A percentile compares a stretch with the other conserved stretches of the same genome.
Conservation (phyloP, 2,797 vertebrate genomes). For the Pampus argenteus region DNA sequence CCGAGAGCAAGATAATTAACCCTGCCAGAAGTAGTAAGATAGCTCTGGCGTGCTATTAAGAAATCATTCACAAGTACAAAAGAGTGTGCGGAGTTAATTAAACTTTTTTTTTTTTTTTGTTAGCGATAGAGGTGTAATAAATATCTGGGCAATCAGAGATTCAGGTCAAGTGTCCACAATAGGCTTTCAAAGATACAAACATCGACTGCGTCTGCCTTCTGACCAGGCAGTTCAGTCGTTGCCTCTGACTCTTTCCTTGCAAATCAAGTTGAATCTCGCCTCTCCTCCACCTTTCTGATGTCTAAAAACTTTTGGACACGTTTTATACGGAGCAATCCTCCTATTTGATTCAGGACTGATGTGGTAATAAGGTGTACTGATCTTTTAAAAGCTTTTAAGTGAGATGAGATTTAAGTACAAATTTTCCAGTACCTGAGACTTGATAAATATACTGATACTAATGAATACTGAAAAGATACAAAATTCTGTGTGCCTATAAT, state of each 20-base stretch:
- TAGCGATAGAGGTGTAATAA: slow-evolving; percentile 57
- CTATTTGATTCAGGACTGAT: slow-evolving; percentile 25
- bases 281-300: slow-evolving; percentile 30
- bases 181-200: slow-evolving; percentile 45
- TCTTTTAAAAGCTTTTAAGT: slow-evolving; percentile 19
- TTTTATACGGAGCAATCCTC: slow-evolving; percentile 16
- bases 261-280: slow-evolving; percentile 17
- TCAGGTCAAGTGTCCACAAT: slow-evolving; percentile 62
- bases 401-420: slow-evolving; percentile 27
- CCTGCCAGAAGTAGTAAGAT: slow-evolving; percentile 61
- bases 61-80: slow-evolving; percentile 41
- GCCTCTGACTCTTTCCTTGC: slow-evolving; percentile 29
- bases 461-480: slow-evolving; percentile 15
- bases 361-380: background rate
- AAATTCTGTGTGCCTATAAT: slow-evolving; percentile 5
- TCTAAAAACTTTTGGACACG: slow-evolving; percentile 17
- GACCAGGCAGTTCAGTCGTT: slow-evolving; percentile 33
- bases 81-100: slow-evolving; percentile 63
- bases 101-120: slow-evolving; percentile 45
- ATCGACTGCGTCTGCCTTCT: slow-evolving; percentile 21
- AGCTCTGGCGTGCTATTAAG: slow-evolving; percentile 25
- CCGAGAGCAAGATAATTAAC: slow-evolving; percentile 69
- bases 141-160: slow-evolving; percentile 64
- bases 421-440: no score
- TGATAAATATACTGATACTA: no score